A percentile compares a stretch with the other conserved stretches of the same genome.
These are phyloP conservation scores for Chauna torquata DNA, from an alignment of 2,113 vertebrate species.

Conservation along the genomic window DNA sequence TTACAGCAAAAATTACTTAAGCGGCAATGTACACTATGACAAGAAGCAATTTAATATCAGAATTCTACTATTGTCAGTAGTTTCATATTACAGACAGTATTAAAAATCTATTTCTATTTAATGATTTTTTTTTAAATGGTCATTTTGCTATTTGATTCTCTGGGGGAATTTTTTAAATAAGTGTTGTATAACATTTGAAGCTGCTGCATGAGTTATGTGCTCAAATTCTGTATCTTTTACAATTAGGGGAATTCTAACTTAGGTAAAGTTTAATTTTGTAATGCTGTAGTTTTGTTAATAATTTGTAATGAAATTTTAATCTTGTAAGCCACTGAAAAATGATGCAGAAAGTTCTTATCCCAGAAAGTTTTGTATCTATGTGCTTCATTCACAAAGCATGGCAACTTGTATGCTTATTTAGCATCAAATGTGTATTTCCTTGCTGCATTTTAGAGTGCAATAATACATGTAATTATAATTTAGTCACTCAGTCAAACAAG, in stretches of 20 bases:
- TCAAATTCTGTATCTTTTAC: not conserved
- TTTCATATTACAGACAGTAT: not conserved
- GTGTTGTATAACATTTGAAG: not conserved
- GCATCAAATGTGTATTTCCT: not conserved
- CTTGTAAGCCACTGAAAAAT: not conserved
- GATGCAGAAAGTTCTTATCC: not conserved
- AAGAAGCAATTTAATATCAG: not conserved
- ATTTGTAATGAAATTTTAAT: not conserved
- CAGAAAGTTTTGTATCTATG: not conserved
- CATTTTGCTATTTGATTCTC: not conserved
- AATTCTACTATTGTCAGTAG: not conserved
- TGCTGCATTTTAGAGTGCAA: not conserved
- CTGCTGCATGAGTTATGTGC: not conserved
- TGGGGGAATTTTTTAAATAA: not conserved
- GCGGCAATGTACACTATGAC: not conserved
- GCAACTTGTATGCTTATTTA: not conserved
- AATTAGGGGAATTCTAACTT: not conserved
- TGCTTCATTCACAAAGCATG: not conserved
- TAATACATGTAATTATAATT: constrained; percentile 62
- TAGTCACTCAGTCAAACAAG: constrained; percentile 33
- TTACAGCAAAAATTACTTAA: not conserved
- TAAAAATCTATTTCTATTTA: not conserved
- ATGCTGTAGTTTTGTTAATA: not conserved
- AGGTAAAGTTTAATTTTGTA: not conserved
- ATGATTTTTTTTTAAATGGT: not conserved